Evolutionary conservation across 1,140 invertebrate species (phyloP).

Genomic region (Aphaenogaster floridana): DNA sequence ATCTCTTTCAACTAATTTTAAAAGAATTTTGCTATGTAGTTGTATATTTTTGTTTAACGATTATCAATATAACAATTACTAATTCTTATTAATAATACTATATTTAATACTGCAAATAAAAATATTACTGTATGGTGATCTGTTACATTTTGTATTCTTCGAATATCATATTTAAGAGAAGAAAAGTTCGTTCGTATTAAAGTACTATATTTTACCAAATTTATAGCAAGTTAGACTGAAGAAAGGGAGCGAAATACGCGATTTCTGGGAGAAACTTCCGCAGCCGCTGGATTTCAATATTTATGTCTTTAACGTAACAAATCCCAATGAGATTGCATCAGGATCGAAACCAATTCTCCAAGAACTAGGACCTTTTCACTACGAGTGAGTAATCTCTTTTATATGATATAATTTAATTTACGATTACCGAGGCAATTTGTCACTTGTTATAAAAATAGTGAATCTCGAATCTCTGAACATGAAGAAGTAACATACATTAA

Average conservation of each 20-base stretch:
- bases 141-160: background rate
- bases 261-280: constrained; percentile 91
- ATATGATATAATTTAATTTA: constrained; percentile 13
- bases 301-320: constrained; percentile 95
- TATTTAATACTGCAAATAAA: background rate
- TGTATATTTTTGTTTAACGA: background rate
- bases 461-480: background rate
- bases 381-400: constrained; percentile 89
- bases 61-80: background rate
- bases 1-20: background rate
- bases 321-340: constrained; percentile 91
- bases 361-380: constrained; percentile 92
- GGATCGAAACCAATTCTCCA: constrained; percentile 91
- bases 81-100: background rate
- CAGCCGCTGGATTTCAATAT: constrained; percentile 92
- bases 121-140: background rate
- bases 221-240: constrained; percentile 86
- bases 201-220: background rate
- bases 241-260: constrained; percentile 88
- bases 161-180: background rate
- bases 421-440: background rate
- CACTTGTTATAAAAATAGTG: background rate
- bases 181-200: background rate
- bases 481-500: background rate
- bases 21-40: background rate